phyloP scores from a whole-genome alignment of 2,113 vertebrate species.

The Brachyhypopomus gauderio region DNA sequence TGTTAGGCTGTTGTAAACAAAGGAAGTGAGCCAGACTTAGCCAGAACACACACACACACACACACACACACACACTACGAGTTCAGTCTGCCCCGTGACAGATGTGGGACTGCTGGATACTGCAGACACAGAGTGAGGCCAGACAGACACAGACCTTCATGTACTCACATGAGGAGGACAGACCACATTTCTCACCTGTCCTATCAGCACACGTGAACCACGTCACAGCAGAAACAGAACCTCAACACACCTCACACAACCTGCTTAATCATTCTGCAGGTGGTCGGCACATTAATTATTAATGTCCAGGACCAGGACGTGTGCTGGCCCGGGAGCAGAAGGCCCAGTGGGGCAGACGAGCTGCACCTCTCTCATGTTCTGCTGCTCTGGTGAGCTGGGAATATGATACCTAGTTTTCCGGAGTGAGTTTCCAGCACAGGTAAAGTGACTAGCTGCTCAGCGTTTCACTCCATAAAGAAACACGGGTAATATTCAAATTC shows the following conservation, averaged over 20 bases:
- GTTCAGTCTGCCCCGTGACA: not conserved
- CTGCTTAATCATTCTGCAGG: constrained; percentile 31
- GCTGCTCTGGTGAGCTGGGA: not conserved
- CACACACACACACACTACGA: not conserved
- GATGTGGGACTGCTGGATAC: not conserved
- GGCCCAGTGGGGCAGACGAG: no score
- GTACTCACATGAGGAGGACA: constrained; percentile 1
- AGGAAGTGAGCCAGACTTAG: constrained; percentile 20
- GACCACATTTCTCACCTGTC: constrained; percentile 60
- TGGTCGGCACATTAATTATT: constrained; percentile 38
- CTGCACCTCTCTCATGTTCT: not conserved
- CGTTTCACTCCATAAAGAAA: not conserved
- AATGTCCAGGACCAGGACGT: constrained; percentile 20
- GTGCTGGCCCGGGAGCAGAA: not conserved
- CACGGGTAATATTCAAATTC: not conserved
- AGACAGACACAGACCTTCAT: constrained; percentile 30
- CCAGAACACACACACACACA: not conserved
- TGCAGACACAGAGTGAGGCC: constrained; percentile 20
- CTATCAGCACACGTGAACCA: constrained; percentile 57
- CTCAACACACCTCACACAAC: constrained; percentile 1
- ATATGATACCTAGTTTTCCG: not conserved
- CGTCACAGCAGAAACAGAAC: constrained; percentile 18
- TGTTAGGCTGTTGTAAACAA: constrained; percentile 36
- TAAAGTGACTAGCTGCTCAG: not conserved
- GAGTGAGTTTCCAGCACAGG: not conserved